Base-by-base conservation (phyloP, 2,888 invertebrate species). In the Julus scandinavius region DNA sequence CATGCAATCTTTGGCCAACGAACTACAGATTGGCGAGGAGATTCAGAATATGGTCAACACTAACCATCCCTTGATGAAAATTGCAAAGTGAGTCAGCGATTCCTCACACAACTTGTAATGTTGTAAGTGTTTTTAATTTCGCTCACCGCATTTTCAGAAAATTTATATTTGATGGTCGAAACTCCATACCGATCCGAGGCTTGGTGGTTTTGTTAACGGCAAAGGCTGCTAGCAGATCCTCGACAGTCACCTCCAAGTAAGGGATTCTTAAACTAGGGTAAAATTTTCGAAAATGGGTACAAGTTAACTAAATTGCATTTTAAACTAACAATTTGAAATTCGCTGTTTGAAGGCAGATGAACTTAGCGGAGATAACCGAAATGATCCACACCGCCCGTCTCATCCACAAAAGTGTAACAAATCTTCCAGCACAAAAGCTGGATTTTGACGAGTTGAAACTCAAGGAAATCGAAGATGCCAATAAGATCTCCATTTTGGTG, bases 121-220 rank as follows among this genome's bases (percentile, higher is more conserved):
- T n/a, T n/a, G n/a, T n/a, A n/a, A n/a, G n/a, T n/a, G n/a, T n/a
- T n/a, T n/a, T n/a, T n/a, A n/a, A 1, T 87, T 45, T 49, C 9
- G 9, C 15, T 20, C 7, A 2, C 5, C 2, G 7, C 29, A 72
- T 72, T 72, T 63, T n/a, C 91, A 98, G 97, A 92, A 96, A 96
- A 90, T 93, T 98, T 88, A 94, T 98, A 89, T 97, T 97, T 93
- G 97, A 97, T 95, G 97, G 97, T 50, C 96, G 96, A 91, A 97
- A 97, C 92, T 97, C 96, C 91, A 96, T 97, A 95, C 98, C 98
- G 91, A 97, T 97, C 0, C 96, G 98, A 95, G 98, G 98, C 0
- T 94, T 98, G 87, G 96, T 98, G 91, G 97, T 98, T 3, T 93
- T 99, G 87, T 93, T 98, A 87, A 95, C 98, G 88, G 97, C 98